phyloP scores from a whole-genome alignment of 2,113 vertebrate species.

The Trogon surrucura region DNA sequence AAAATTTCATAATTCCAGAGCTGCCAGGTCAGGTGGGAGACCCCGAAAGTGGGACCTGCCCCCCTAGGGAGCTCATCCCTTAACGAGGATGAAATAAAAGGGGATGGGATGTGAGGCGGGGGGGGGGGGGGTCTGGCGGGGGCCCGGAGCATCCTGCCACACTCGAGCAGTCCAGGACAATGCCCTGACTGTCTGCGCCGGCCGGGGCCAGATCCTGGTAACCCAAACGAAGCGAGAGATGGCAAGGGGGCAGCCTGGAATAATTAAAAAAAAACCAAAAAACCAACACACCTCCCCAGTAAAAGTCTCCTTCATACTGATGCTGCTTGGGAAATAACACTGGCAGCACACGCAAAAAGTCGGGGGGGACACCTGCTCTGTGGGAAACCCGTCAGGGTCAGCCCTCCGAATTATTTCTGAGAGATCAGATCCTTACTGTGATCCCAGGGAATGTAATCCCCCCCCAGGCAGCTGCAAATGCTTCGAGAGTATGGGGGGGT shows the following conservation, averaged over 20 bases:
- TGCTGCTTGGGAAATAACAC: neutral
- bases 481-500: neutral
- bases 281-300: neutral
- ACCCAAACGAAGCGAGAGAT: neutral
- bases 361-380: neutral
- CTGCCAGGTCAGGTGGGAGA: neutral
- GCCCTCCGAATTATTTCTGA: neutral
- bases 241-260: neutral
- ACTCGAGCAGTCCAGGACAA: slow-evolving; percentile 23
- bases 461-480: slow-evolving; percentile 50
- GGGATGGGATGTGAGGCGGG: fast-evolving
- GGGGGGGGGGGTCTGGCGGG: neutral
- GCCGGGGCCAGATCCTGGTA: neutral
- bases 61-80: neutral
- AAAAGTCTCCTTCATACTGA: neutral
- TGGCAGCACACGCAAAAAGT: neutral
- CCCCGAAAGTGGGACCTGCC: neutral
- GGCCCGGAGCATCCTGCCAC: slow-evolving; percentile 42
- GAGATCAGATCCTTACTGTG: neutral
- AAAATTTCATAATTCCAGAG: neutral
- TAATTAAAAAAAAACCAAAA: neutral
- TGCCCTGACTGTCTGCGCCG: neutral
- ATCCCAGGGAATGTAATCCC: neutral
- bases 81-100: neutral
- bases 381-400: neutral